These are phyloP conservation scores for Caligus rogercresseyi DNA, from an alignment of 1,140 invertebrate species.

Conservation along the genomic window DNA sequence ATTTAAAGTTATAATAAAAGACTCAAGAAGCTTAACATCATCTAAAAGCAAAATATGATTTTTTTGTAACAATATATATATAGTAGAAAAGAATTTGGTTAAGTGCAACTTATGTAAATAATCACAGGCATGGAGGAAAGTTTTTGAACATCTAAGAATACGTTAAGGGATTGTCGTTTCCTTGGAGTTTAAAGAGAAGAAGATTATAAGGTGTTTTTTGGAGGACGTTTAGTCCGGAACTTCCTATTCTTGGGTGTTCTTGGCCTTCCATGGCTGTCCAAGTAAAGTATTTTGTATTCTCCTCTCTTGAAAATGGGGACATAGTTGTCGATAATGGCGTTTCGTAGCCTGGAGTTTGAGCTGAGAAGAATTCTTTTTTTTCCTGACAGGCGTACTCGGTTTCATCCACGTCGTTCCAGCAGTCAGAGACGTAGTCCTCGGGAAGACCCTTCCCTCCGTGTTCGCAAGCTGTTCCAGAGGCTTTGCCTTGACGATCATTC, in stretches of 20 bases:
- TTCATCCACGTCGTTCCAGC: constrained; percentile 29
- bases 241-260: background rate
- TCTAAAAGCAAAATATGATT: too few relatives aligned
- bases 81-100: too few relatives aligned
- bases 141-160: too few relatives aligned
- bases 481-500: constrained; percentile 39
- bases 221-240: background rate
- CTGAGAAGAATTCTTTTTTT: constrained; percentile 17
- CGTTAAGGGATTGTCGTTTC: too few relatives aligned
- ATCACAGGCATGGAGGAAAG: too few relatives aligned
- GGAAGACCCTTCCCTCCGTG: constrained; percentile 39
- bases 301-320: constrained; percentile 13
- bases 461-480: constrained; percentile 55
- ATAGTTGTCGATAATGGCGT: constrained; percentile 20
- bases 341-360: constrained; percentile 15
- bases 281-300: constrained; percentile 9
- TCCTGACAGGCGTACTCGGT: constrained; percentile 28
- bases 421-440: constrained; percentile 27
- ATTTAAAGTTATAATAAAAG: too few relatives aligned
- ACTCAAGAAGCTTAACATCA: too few relatives aligned
- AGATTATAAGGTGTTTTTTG: too few relatives aligned
- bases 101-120: too few relatives aligned
- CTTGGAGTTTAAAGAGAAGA: too few relatives aligned
- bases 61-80: too few relatives aligned
- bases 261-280: constrained; percentile 3